A percentile compares a stretch with the other conserved stretches of the same genome.
Evolutionary conservation across 2,888 invertebrate genomes (phyloP).

Genomic region (Melipona beecheii): DNA sequence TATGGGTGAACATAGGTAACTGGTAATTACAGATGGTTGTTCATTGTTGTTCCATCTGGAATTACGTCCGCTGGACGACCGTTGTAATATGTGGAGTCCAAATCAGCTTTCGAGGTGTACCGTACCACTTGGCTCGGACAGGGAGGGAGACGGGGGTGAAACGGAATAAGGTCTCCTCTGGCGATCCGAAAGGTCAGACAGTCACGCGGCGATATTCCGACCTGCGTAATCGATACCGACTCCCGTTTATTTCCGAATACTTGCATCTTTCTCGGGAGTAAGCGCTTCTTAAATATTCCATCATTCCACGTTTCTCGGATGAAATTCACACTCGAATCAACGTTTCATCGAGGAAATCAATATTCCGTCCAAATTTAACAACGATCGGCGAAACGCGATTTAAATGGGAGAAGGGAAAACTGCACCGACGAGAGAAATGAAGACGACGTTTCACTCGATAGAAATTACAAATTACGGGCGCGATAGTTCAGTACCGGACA

Average conservation of each 20-base stretch:
- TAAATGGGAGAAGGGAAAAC: no score
- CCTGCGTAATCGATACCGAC: neutral
- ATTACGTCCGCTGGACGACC: slow-evolving; percentile 5
- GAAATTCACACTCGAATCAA: no score
- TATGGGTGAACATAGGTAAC: slow-evolving; percentile 12
- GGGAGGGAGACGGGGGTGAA: neutral
- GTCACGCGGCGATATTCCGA: neutral
- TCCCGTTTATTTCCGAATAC: neutral
- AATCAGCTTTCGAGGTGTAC: slow-evolving; percentile 7
- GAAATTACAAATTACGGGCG: no score
- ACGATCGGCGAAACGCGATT: no score
- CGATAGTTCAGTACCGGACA: no score
- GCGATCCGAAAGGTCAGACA: neutral
- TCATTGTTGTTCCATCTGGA: slow-evolving; percentile 10
- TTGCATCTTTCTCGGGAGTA: no score
- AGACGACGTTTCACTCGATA: no score
- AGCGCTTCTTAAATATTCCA: no score
- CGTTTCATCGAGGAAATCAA: neutral
- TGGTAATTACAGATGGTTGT: slow-evolving; percentile 22
- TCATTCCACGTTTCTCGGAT: no score
- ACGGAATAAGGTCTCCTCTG: neutral
- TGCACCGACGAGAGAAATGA: no score
- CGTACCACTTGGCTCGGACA: neutral
- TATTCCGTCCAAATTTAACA: neutral
- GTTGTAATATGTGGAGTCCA: neutral